Evolutionary conservation across 2,113 vertebrate species (phyloP).

Genomic region (Nibea coibor): DNA sequence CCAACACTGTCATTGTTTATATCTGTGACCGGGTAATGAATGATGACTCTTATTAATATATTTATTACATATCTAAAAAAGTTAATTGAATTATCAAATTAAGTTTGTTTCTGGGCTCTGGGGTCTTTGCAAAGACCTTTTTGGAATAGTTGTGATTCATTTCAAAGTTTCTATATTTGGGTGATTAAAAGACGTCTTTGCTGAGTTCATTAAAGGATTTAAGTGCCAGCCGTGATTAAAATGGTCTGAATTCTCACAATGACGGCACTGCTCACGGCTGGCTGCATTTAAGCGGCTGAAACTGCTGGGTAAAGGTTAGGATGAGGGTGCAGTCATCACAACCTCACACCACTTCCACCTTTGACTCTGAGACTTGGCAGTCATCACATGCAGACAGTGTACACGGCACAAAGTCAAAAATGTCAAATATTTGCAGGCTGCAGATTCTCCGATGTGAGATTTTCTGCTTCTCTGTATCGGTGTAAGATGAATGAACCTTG

Average conservation of each 20-base stretch:
- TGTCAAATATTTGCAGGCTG: too few relatives aligned
- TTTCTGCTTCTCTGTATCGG: too few relatives aligned
- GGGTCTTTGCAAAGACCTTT: background rate
- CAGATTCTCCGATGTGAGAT: too few relatives aligned
- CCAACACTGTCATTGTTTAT: background rate
- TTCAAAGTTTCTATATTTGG: constrained; percentile 1
- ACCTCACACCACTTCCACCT: background rate
- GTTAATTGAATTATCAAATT: too few relatives aligned
- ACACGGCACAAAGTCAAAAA: too few relatives aligned
- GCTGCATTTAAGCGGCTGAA: background rate
- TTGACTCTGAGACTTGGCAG: background rate
- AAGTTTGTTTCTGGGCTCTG: too few relatives aligned
- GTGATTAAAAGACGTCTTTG: constrained; percentile 27
- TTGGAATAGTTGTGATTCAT: background rate
- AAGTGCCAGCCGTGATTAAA: constrained; percentile 18
- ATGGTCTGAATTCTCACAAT: constrained; percentile 8
- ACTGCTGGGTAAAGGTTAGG: background rate
- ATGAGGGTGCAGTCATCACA: background rate
- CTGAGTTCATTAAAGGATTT: constrained; percentile 30
- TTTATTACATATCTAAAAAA: too few relatives aligned
- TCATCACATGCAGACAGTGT: background rate
- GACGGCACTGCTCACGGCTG: too few relatives aligned
- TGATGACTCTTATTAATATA: background rate
- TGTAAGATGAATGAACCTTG: too few relatives aligned
- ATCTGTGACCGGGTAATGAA: background rate